Conservation (phyloP, 2,113 vertebrate genomes). For the Centropristis striata region DNA sequence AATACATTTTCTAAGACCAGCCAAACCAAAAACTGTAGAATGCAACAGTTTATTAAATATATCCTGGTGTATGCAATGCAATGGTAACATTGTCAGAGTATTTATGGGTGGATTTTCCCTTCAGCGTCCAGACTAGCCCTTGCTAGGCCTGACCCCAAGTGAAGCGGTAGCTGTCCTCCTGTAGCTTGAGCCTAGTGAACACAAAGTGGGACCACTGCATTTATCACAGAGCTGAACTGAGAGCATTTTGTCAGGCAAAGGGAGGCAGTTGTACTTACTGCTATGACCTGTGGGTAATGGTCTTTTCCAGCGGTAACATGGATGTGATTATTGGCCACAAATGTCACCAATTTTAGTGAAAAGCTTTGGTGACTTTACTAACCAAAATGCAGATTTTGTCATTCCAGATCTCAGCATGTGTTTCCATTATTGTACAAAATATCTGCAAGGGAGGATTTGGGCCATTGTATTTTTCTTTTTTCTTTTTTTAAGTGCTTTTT, state of each 20-base stretch:
- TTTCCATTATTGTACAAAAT: conserved; percentile 38
- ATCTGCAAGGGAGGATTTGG: conserved; percentile 28
- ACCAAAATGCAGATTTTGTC: conserved; percentile 37
- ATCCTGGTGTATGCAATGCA: neutral
- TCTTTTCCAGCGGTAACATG: conserved; percentile 9
- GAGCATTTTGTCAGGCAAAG: conserved; percentile 9
- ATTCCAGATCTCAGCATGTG: conserved; percentile 21
- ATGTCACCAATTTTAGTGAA: conserved; percentile 14
- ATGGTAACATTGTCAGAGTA: conserved; percentile 10
- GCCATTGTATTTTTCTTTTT: conserved; percentile 24
- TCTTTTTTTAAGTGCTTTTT: conserved; percentile 46
- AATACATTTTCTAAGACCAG: no score
- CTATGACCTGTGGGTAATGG: conserved; percentile 76
- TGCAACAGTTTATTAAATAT: neutral
- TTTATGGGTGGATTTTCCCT: conserved; percentile 42
- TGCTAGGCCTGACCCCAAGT: conserved; percentile 54
- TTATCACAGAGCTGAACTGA: conserved; percentile 5
- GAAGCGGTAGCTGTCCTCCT: conserved; percentile 67
- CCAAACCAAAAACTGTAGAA: neutral
- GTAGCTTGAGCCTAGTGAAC: neutral
- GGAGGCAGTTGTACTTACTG: conserved; percentile 51
- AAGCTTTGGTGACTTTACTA: conserved; percentile 8
- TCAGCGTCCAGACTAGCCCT: neutral
- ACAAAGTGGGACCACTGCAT: conserved; percentile 30
- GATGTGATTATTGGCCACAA: conserved; percentile 5